Percentiles rank a stretch among this genome's conserved stretches.
phyloP scores from a whole-genome alignment of 2,888 invertebrate genomes.

The Apodemia duryi region DNA sequence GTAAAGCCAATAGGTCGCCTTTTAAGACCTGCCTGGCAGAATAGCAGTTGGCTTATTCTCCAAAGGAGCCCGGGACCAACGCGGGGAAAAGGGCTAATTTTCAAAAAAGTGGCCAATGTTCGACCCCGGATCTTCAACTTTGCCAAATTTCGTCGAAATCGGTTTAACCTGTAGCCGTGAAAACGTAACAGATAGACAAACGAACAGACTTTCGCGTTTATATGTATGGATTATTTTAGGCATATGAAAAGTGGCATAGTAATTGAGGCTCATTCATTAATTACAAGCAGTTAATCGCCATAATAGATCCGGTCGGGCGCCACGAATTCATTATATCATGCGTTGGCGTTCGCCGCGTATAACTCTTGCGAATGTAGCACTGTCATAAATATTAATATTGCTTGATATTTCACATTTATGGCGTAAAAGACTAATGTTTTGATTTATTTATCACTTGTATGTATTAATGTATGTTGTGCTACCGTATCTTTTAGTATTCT shows the following conservation, averaged over 20 bases:
- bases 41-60: too few relatives aligned
- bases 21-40: too few relatives aligned
- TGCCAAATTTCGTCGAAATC: too few relatives aligned
- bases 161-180: too few relatives aligned
- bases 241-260: background rate
- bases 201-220: too few relatives aligned
- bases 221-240: background rate
- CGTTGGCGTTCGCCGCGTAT: conserved; percentile 12
- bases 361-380: conserved; percentile 7
- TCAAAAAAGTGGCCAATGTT: too few relatives aligned
- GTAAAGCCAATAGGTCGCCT: too few relatives aligned
- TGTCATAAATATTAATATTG: conserved; percentile 8
- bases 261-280: conserved; percentile 25
- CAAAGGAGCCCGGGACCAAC: too few relatives aligned
- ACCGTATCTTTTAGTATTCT: too few relatives aligned
- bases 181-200: too few relatives aligned
- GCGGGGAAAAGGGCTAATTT: too few relatives aligned
- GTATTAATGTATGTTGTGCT: background rate
- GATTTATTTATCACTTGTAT: conserved; percentile 6
- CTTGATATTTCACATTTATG: conserved; percentile 8
- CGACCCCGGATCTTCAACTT: too few relatives aligned
- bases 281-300: conserved; percentile 29
- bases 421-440: conserved; percentile 6
- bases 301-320: conserved; percentile 25
- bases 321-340: conserved; percentile 23